Evolutionary conservation across 2,113 vertebrate species (phyloP), one percentile per base, ranked within the genome.

Genomic region (Microcebus murinus): DNA sequence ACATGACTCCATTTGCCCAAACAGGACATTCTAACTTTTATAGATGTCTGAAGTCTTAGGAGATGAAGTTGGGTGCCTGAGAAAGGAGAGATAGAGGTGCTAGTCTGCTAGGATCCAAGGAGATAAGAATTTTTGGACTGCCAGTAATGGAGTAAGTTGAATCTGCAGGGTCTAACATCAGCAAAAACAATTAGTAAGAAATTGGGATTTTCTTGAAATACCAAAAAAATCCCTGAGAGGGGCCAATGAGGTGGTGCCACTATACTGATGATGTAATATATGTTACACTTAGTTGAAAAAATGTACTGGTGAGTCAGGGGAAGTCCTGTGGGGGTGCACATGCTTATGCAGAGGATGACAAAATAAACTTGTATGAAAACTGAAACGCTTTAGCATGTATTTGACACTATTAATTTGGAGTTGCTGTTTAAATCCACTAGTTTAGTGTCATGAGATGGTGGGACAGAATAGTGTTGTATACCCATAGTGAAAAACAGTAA

Each of bases 151-250:
- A 95, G 73, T 94, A 50, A 95, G 45, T 84, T 87, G 34, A 36
- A 89, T 14, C 25, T 55, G 9, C 18, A 57, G 45, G 81, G 20
- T 79, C 52, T 97, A 57, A 71, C 17, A 59, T 77, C 39, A 92
- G 52, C 45, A 87, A 94, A 29, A 90, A 89, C 39, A 91, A 90
- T 96, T 87, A 93, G n/a, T 74, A 68, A 96, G 90, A 95, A 90
- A 65, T 14, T 70, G 25, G 34, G 39, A 81, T 95, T 97, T 83
- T 87, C 61, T 70, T 94, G 20, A 97, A 73, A 91, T 82, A 82
- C 5, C 27, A 15, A 85, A 87, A 87, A 20, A 95, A 87, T 57
- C 9, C 27, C 70, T 94, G 42, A 95, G 21, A 94, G 21, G 23
- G 20, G 57, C 45, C 36, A 76, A 31, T 77, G 79, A 96, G 6